Evolutionary conservation across 92 coral and sea anemone genomes (phyloP).

Genomic region (Heteractis magnifica): DNA sequence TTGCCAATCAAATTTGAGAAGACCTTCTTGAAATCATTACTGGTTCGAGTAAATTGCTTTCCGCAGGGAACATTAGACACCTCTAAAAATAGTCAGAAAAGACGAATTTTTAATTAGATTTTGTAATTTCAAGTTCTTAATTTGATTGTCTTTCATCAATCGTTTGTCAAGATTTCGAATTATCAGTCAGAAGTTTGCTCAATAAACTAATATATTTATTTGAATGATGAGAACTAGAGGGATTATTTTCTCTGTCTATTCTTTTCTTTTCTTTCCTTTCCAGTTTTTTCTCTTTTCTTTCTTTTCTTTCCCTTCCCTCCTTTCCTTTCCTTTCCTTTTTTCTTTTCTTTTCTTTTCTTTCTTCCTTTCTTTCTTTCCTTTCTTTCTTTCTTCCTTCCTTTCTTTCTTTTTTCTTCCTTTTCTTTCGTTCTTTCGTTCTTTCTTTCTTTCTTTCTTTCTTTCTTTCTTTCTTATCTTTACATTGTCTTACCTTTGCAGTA

Average conservation of each 20-base stretch:
- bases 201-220: background rate
- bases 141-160: too few relatives aligned
- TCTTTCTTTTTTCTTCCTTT: background rate
- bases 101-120: background rate
- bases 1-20: slow-evolving; percentile 23
- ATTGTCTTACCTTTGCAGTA: background rate
- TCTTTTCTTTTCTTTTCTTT: background rate
- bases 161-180: background rate
- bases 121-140: too few relatives aligned
- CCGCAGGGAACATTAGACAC: slow-evolving; percentile 20
- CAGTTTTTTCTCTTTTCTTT: background rate
- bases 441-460: background rate
- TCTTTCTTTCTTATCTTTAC: background rate
- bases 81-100: background rate
- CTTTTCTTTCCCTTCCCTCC: too few relatives aligned
- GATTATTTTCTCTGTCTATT: background rate
- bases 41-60: slow-evolving; percentile 3
- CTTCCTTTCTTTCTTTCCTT: background rate
- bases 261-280: background rate
- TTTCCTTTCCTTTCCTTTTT: background rate
- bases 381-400: background rate
- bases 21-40: background rate
- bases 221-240: too few relatives aligned
- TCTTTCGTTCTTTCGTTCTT: background rate
- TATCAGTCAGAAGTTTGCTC: background rate